Percentiles rank a stretch among this genome's conserved stretches.
phyloP scores from a whole-genome alignment of 2,888 invertebrate species.

The Barypeithes pellucidus region DNA sequence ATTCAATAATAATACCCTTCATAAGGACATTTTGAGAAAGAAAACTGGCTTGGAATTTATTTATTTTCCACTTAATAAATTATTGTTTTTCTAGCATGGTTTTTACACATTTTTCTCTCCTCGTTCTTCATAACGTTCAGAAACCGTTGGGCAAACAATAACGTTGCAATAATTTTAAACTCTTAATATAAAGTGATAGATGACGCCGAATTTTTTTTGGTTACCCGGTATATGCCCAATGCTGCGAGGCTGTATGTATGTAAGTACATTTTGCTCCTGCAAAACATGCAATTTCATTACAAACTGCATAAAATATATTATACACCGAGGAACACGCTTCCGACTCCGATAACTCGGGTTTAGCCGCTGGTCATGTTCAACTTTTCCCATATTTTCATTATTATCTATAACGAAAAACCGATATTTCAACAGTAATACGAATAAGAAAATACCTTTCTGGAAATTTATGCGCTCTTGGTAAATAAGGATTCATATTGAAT shows the following conservation, averaged over 20 bases:
- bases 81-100: too few species aligned
- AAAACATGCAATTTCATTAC: constrained; percentile 43
- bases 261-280: constrained; percentile 35
- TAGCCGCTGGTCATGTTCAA: constrained; percentile 16
- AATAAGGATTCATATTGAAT: constrained; percentile 6
- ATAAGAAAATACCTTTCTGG: constrained; percentile 11
- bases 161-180: too few species aligned
- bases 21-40: too few species aligned
- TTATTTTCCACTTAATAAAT: too few species aligned
- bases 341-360: constrained; percentile 5
- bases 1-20: too few species aligned
- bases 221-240: not conserved
- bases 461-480: not conserved
- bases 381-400: constrained; percentile 32
- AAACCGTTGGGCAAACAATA: too few species aligned
- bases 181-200: not conserved
- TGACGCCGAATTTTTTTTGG: not conserved
- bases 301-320: constrained; percentile 21
- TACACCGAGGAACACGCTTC: constrained; percentile 14
- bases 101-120: too few species aligned
- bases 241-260: constrained; percentile 22
- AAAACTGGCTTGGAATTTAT: too few species aligned
- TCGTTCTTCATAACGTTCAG: too few species aligned
- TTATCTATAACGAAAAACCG: constrained; percentile 25
- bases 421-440: constrained; percentile 9